These are phyloP conservation scores for Sinocyclocheilus anophthalmus DNA, from an alignment of 2,113 vertebrate species.

Conservation along the genomic window DNA sequence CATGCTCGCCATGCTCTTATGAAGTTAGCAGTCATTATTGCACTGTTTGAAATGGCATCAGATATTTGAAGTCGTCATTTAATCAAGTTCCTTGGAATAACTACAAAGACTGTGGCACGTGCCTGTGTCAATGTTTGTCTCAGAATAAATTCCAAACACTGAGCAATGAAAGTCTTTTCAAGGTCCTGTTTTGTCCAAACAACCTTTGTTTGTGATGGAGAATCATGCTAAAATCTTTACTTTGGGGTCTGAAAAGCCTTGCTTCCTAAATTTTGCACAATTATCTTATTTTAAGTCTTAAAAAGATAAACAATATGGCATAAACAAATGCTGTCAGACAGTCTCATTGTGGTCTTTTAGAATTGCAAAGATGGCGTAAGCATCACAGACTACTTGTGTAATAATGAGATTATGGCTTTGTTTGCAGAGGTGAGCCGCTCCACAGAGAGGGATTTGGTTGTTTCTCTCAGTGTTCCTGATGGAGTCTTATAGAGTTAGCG, in stretches of 20 bases:
- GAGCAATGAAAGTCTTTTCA: slow-evolving; percentile 20
- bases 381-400: slow-evolving; percentile 58
- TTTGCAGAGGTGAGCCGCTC: slow-evolving; percentile 70
- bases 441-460: slow-evolving; percentile 69
- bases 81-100: not conserved
- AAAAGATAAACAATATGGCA: slow-evolving; percentile 38
- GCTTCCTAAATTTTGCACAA: not conserved
- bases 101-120: not conserved
- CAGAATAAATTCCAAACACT: slow-evolving; percentile 24
- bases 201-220: slow-evolving; percentile 46
- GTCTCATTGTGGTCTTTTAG: slow-evolving; percentile 46
- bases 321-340: slow-evolving; percentile 46
- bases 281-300: slow-evolving; percentile 14
- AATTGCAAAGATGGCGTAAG: slow-evolving; percentile 37
- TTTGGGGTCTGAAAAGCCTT: slow-evolving; percentile 1
- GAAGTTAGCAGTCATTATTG: slow-evolving; percentile 54
- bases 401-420: slow-evolving; percentile 63
- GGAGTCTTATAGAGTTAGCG: slow-evolving; percentile 85
- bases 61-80: not conserved
- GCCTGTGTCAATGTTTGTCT: slow-evolving; percentile 41
- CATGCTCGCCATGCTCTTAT: slow-evolving; percentile 22
- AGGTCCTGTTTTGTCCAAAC: slow-evolving; percentile 13
- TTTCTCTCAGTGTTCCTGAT: slow-evolving; percentile 77
- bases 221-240: slow-evolving; percentile 19
- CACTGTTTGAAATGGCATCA: not conserved